Base-by-base conservation (phyloP, 1,140 invertebrate species). In the Rhynchophorus ferrugineus region DNA sequence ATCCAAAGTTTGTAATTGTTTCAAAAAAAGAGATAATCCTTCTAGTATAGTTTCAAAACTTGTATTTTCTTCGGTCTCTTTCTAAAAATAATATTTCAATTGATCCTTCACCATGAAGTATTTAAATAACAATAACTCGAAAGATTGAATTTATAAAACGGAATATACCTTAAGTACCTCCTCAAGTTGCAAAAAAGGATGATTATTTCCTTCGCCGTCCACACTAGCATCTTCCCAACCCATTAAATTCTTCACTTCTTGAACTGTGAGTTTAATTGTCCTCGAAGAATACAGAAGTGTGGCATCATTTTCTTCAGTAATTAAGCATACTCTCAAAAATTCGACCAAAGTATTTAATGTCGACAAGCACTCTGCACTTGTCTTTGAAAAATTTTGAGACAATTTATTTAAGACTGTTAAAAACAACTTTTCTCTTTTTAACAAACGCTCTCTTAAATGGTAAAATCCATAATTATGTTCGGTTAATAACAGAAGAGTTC, bases 391-490 rank as follows among this genome's bases (percentile, higher is more conserved):
- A 19, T 62, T 64, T 60, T 71, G 74, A 49, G 71, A 75, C 56
- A 73, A 79, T 69, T 75, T 83, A 66, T 64, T 75, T 63, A 78
- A 82, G 63, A 63, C 80, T 73, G 48, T 76, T 74, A 52, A 73
- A 74, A 44, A 88, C 66, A 47, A 75, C 73, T 11, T 76, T 67
- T 63, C 78, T 77, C 55, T 78, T 78, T 47, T 83, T 75, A 50
- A 84, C 64, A 61, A 76, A 78, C 75, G 72, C 77, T 69, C 82
- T 80, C 59, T 51, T 44, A 91, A 73, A 59, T 87, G 80, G 67
- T 81, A 83, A 65, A 90, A 89, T 11, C 86, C 87, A 67, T 84
- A 89, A 71, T 93, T 86, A 64, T 89, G 85, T 62, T 91, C 87
- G 0, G 84, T 84, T 7, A 91, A 68, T 39, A 90, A 78, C n/a